phyloP scores from a whole-genome alignment of 1,140 invertebrate genomes.

The Cotesia vestalis region DNA sequence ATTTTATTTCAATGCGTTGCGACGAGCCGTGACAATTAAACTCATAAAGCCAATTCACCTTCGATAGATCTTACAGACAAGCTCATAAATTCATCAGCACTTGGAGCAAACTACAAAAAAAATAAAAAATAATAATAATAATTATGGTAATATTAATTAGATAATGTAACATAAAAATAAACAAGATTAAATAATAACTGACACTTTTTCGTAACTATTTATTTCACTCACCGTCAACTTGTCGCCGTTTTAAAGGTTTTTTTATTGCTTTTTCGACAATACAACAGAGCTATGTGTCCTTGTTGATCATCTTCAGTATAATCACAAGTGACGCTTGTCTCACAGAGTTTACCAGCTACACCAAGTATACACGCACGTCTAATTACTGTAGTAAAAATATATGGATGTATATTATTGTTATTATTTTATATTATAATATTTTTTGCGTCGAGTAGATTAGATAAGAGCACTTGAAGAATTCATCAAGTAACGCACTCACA shows the following conservation, averaged over 20 bases:
- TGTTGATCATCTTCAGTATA: slow-evolving; percentile 8
- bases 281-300: background rate
- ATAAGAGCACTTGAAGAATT: slow-evolving; percentile 28
- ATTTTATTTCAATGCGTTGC: background rate
- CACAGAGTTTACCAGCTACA: background rate
- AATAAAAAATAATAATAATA: no score
- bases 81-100: no score
- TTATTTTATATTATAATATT: background rate
- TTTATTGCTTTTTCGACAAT: background rate
- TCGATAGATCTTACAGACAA: background rate
- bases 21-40: background rate
- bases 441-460: slow-evolving; percentile 7
- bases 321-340: background rate
- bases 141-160: no score
- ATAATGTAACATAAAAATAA: background rate
- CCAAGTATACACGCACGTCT: slow-evolving; percentile 12
- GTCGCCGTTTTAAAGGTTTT: background rate
- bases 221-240: background rate
- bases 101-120: no score
- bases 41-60: background rate
- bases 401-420: no score
- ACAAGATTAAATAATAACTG: background rate
- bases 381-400: background rate
- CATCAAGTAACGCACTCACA: slow-evolving; percentile 5
- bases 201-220: background rate